phyloP scores from a whole-genome alignment of 2,113 vertebrate species.

The Perca flavescens region DNA sequence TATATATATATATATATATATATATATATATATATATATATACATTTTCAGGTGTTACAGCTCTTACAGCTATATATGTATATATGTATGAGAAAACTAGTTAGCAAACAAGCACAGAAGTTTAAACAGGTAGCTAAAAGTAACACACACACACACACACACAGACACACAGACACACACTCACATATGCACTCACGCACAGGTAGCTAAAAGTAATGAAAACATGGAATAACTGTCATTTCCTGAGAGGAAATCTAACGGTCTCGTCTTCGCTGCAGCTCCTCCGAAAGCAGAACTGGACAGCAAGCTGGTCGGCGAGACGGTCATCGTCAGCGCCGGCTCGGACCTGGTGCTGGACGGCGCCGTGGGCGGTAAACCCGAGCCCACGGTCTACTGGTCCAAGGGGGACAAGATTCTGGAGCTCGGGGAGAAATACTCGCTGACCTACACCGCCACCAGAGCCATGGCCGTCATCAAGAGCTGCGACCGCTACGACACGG shows the following conservation, averaged over 20 bases:
- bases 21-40: too few relatives aligned
- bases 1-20: too few relatives aligned
- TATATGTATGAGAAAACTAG: too few relatives aligned
- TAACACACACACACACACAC: too few relatives aligned
- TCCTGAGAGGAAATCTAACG: not conserved
- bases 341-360: constrained; percentile 97
- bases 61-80: too few relatives aligned
- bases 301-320: constrained; percentile 91
- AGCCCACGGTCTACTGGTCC: constrained; percentile 97
- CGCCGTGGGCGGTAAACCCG: constrained; percentile 95
- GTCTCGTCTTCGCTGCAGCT: constrained; percentile 77
- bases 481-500: constrained; percentile 95
- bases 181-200: too few relatives aligned
- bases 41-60: too few relatives aligned
- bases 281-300: constrained; percentile 96
- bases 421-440: constrained; percentile 92
- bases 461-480: constrained; percentile 96
- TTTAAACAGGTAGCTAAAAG: too few relatives aligned
- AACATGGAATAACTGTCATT: not conserved
- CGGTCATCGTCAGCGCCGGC: constrained; percentile 90
- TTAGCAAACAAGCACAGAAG: too few relatives aligned
- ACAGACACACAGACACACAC: too few relatives aligned
- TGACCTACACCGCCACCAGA: constrained; percentile 95
- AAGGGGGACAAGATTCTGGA: constrained; percentile 96
- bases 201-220: too few relatives aligned